A percentile compares a stretch with the other conserved stretches of the same genome.
These are phyloP conservation scores for Pituophis catenifer DNA, from an alignment of 2,113 vertebrate genomes.

Conservation along the genomic window DNA sequence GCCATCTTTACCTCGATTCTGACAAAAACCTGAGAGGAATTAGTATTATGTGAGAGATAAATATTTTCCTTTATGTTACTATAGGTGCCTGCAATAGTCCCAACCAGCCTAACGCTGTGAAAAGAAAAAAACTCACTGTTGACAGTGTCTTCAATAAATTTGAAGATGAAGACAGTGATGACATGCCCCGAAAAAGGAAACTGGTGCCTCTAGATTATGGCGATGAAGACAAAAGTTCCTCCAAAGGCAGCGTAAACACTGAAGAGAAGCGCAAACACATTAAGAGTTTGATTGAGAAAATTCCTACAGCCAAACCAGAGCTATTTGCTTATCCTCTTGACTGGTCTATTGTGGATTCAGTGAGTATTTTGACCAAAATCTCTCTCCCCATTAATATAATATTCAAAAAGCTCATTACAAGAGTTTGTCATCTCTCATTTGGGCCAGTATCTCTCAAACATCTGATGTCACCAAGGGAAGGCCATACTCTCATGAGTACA, in stretches of 20 bases:
- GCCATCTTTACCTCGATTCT: background rate
- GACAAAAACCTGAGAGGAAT: background rate
- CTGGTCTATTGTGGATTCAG: constrained; percentile 97
- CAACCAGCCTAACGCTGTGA: constrained; percentile 87
- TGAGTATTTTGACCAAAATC: constrained; percentile 66
- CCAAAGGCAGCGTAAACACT: constrained; percentile 89
- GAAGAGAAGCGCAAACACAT: constrained; percentile 98
- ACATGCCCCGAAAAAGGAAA: constrained; percentile 93
- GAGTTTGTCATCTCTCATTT: background rate
- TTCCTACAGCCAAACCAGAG: constrained; percentile 95
- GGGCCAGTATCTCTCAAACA: background rate
- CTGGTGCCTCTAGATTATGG: constrained; percentile 96
- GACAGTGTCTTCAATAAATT: constrained; percentile 98
- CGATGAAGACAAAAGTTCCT: constrained; percentile 91
- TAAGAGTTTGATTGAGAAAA: constrained; percentile 98
- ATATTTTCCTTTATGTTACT: constrained; percentile 46
- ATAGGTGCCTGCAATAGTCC: constrained; percentile 90
- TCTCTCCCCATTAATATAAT: background rate
- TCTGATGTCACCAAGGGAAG: background rate
- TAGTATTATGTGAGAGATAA: background rate
- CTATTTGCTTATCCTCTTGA: constrained; percentile 96
- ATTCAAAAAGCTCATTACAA: background rate
- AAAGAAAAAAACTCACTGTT: constrained; percentile 94
- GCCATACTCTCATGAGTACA: background rate
- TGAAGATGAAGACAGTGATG: constrained; percentile 94